A percentile compares a stretch with the other conserved stretches of the same genome.
Evolutionary conservation across 2,113 vertebrate species (phyloP).

Genomic region (Chiloscyllium plagiosum): DNA sequence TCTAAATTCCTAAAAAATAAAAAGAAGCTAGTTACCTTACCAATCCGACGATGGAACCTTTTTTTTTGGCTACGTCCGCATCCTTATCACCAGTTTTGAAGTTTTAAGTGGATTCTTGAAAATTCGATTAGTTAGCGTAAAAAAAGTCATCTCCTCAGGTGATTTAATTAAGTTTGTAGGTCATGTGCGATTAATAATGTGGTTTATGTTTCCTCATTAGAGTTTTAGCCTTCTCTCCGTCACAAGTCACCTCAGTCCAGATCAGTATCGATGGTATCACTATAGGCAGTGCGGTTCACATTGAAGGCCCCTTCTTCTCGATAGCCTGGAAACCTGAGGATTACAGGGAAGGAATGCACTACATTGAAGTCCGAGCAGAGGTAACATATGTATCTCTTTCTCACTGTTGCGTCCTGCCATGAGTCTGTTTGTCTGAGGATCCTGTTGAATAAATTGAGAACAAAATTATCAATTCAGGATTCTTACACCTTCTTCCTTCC

Average conservation of each 20-base stretch:
- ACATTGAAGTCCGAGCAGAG: slow-evolving; percentile 75
- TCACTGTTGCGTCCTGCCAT: background rate
- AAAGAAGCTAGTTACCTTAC: too few relatives aligned
- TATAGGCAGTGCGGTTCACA: slow-evolving; percentile 62
- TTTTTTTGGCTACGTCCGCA: too few relatives aligned
- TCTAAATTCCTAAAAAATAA: too few relatives aligned
- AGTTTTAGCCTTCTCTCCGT: slow-evolving; percentile 82
- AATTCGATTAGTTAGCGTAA: background rate
- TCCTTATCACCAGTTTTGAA: background rate
- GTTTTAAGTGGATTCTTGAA: background rate
- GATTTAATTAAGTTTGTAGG: background rate
- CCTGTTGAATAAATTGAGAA: background rate
- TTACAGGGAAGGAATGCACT: slow-evolving; percentile 74
- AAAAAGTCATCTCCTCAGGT: background rate
- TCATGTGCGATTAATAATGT: background rate
- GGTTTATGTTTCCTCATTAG: slow-evolving; percentile 57
- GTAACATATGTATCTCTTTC: slow-evolving; percentile 51
- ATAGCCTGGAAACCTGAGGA: slow-evolving; percentile 75
- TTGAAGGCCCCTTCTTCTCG: slow-evolving; percentile 78
- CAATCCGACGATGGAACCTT: too few relatives aligned
- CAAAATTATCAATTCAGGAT: background rate
- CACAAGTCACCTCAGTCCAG: slow-evolving; percentile 64
- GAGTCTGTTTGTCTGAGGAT: background rate
- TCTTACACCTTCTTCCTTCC: background rate
- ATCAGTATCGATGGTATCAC: slow-evolving; percentile 69